Evolutionary conservation across 2,888 invertebrate species (phyloP).

Genomic region (Julus scanicus): DNA sequence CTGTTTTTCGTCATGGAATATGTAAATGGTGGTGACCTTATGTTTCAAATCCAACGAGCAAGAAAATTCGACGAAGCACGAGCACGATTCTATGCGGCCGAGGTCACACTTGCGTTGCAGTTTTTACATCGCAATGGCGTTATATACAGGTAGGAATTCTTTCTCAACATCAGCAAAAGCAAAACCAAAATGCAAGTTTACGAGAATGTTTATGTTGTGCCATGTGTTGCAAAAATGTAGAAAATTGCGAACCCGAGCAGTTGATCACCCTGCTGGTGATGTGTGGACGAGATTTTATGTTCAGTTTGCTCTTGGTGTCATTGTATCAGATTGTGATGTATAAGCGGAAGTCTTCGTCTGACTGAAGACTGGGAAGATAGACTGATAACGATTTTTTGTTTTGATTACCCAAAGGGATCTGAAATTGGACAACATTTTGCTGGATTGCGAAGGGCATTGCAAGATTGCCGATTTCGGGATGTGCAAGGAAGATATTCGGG

Average conservation of each 20-base stretch:
- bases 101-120: slow-evolving; percentile 96
- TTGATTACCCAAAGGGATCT: slow-evolving; percentile 77
- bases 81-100: slow-evolving; percentile 97
- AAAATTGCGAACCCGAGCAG: too few species aligned
- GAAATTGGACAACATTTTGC: slow-evolving; percentile 96
- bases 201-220: too few species aligned
- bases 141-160: slow-evolving; percentile 80
- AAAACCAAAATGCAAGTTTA: not conserved
- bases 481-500: slow-evolving; percentile 97
- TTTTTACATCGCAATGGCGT: slow-evolving; percentile 97
- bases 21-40: slow-evolving; percentile 97
- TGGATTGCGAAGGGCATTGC: slow-evolving; percentile 95
- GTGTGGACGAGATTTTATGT: too few species aligned
- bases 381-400: too few species aligned
- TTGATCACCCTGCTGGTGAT: too few species aligned
- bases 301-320: too few species aligned
- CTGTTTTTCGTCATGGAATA: slow-evolving; percentile 99
- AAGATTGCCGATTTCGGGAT: slow-evolving; percentile 96
- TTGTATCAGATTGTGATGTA: too few species aligned
- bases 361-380: too few species aligned
- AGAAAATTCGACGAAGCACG: slow-evolving; percentile 96
- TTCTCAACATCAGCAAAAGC: not conserved
- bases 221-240: too few species aligned
- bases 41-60: slow-evolving; percentile 99
- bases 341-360: slow-evolving; percentile 1